phyloP scores from a whole-genome alignment of 2,888 invertebrate genomes.

The Coelinius sp. region DNA sequence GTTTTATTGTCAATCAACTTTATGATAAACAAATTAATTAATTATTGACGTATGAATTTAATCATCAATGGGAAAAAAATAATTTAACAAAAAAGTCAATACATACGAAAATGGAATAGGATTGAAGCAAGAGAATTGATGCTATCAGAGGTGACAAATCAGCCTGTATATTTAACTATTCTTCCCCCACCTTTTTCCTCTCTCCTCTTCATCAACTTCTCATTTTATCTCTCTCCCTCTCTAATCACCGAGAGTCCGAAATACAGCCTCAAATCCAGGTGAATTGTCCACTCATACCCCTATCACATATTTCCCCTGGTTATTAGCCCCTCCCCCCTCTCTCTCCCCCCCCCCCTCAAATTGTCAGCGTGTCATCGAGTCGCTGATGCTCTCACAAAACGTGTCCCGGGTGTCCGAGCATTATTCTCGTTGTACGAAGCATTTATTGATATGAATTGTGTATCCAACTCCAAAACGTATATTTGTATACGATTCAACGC shows the following conservation, averaged over 20 bases:
- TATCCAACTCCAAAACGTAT: conserved; percentile 19
- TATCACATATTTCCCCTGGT: conserved; percentile 6
- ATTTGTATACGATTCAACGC: conserved; percentile 57
- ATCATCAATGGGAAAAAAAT: neutral
- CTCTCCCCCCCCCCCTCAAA: conserved; percentile 39
- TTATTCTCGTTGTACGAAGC: conserved; percentile 45
- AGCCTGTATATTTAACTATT: conserved; percentile 68
- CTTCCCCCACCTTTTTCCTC: conserved; percentile 2
- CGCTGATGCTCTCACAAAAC: conserved; percentile 49
- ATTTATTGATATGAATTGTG: conserved; percentile 43
- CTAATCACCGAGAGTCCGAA: conserved; percentile 23
- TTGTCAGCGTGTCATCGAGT: conserved; percentile 51
- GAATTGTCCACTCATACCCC: conserved; percentile 15
- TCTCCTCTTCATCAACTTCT: neutral
- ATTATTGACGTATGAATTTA: too few relatives aligned
- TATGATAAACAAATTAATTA: neutral
- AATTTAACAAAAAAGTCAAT: too few relatives aligned
- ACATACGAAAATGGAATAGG: too few relatives aligned
- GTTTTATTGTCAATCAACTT: too few relatives aligned
- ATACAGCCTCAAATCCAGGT: conserved; percentile 17
- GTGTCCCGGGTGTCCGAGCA: conserved; percentile 52
- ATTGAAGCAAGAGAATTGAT: conserved; percentile 55
- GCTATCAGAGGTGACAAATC: conserved; percentile 69
- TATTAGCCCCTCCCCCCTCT: conserved; percentile 36
- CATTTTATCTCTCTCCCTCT: conserved; percentile 38